A percentile compares a stretch with the other conserved stretches of the same genome.
These are phyloP conservation scores for Dryobotodes eremita DNA, from an alignment of 2,888 invertebrate species.

Conservation along the genomic window DNA sequence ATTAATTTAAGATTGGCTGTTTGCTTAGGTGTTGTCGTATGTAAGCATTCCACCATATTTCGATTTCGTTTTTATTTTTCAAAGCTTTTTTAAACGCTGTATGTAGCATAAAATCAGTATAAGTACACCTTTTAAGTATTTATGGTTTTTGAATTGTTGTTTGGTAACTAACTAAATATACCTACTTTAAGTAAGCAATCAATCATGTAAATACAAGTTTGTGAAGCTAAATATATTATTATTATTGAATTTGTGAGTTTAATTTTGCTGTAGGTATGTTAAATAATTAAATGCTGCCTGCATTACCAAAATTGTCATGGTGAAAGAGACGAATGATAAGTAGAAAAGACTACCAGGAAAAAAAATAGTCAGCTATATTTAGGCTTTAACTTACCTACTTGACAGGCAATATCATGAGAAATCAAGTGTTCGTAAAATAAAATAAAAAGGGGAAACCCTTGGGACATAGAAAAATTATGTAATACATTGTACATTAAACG, in stretches of 20 bases:
- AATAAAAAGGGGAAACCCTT: not conserved
- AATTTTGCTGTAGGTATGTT: slow-evolving; percentile 41
- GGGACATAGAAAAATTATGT: slow-evolving; percentile 28
- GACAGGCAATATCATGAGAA: not conserved
- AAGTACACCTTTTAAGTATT: slow-evolving; percentile 86
- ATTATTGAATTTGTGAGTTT: slow-evolving; percentile 78
- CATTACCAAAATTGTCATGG: too few species aligned
- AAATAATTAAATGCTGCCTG: too few species aligned
- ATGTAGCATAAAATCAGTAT: slow-evolving; percentile 78
- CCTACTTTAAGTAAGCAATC: slow-evolving; percentile 85
- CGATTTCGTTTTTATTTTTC: slow-evolving; percentile 71
- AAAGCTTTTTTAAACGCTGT: slow-evolving; percentile 75
- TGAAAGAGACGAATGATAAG: too few species aligned
- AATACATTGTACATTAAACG: slow-evolving; percentile 24
- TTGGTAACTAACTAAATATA: slow-evolving; percentile 79
- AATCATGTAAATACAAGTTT: slow-evolving; percentile 90
- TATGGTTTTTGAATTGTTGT: slow-evolving; percentile 86
- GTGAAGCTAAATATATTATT: slow-evolving; percentile 86
- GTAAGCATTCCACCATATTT: slow-evolving; percentile 86
- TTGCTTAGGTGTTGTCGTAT: slow-evolving; percentile 77
- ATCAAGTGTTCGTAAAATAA: not conserved
- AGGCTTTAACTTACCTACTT: not conserved
- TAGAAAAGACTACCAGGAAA: too few species aligned
- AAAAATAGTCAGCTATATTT: too few species aligned
- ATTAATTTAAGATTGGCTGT: slow-evolving; percentile 63